Evolutionary conservation across 2,888 invertebrate genomes (phyloP).

Genomic region (Parasteatoda lunata): DNA sequence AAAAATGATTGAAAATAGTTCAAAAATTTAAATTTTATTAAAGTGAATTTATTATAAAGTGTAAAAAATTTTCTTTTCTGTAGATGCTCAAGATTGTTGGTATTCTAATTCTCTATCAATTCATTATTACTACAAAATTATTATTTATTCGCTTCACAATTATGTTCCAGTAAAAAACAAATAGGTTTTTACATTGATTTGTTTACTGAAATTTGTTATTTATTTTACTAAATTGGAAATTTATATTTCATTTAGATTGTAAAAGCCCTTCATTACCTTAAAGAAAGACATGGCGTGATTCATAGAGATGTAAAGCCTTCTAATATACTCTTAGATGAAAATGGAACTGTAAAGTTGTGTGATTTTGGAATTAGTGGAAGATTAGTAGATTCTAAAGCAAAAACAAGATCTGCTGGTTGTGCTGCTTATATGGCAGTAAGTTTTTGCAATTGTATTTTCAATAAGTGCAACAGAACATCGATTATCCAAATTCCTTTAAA

Average conservation of each 20-base stretch:
- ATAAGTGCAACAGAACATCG: too few relatives aligned
- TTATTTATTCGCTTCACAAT: too few relatives aligned
- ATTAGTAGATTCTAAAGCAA: conserved; percentile 97
- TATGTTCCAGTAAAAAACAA: too few relatives aligned
- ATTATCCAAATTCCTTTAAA: too few relatives aligned
- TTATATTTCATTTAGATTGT: conserved; percentile 82
- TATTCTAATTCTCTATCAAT: too few relatives aligned
- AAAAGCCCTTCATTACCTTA: conserved; percentile 96
- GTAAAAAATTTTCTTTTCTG: too few relatives aligned
- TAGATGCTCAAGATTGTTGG: too few relatives aligned
- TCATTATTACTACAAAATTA: too few relatives aligned
- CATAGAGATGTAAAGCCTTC: conserved; percentile 99
- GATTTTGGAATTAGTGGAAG: conserved; percentile 99
- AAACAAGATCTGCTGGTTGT: conserved; percentile 96
- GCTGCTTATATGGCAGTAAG: conserved; percentile 99
- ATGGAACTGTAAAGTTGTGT: conserved; percentile 96
- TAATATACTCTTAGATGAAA: conserved; percentile 96
- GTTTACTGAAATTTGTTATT: background rate
- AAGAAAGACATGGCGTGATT: conserved; percentile 96
- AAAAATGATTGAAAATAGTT: too few relatives aligned
- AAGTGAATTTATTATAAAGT: too few relatives aligned
- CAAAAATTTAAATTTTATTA: too few relatives aligned
- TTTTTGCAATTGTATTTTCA: conserved; percentile 70
- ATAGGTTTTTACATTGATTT: background rate
- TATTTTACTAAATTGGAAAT: background rate